phyloP scores from a whole-genome alignment of 2,888 invertebrate genomes.

The Mechanitis messenoides region DNA sequence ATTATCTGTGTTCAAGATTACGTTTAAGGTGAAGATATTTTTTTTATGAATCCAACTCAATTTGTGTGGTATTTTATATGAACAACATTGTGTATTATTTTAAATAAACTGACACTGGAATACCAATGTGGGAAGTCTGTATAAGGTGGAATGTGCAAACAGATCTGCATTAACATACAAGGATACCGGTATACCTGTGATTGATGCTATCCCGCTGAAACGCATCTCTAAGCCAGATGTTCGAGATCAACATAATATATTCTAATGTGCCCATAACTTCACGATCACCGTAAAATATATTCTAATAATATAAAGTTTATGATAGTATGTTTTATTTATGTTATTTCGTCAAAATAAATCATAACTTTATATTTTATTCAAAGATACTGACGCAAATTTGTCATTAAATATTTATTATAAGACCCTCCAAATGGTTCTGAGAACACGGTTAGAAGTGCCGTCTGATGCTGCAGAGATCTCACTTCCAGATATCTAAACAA shows the following conservation, averaged over 20 bases:
- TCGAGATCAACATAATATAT: conserved; percentile 43
- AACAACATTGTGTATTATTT: neutral
- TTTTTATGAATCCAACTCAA: no score
- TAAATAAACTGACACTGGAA: conserved; percentile 21
- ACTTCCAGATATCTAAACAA: conserved; percentile 11
- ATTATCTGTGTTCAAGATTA: neutral
- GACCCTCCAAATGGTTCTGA: conserved; percentile 2
- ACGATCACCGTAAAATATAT: conserved; percentile 32
- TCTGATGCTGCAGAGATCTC: conserved; percentile 5
- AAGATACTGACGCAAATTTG: neutral
- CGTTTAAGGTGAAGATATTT: no score
- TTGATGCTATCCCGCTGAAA: conserved; percentile 27
- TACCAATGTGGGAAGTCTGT: conserved; percentile 26
- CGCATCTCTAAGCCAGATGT: conserved; percentile 44
- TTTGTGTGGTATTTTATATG: no score
- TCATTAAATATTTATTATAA: neutral
- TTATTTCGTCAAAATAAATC: neutral
- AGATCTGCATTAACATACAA: conserved; percentile 26
- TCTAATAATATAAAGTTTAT: conserved; percentile 10
- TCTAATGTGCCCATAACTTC: conserved; percentile 41
- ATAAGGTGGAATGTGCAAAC: conserved; percentile 24
- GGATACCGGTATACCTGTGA: conserved; percentile 25
- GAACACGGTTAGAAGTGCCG: neutral
- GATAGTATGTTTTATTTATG: neutral
- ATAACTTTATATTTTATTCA: neutral